phyloP scores from a whole-genome alignment of 2,888 invertebrate genomes.

The Caradrina clavipalpis region DNA sequence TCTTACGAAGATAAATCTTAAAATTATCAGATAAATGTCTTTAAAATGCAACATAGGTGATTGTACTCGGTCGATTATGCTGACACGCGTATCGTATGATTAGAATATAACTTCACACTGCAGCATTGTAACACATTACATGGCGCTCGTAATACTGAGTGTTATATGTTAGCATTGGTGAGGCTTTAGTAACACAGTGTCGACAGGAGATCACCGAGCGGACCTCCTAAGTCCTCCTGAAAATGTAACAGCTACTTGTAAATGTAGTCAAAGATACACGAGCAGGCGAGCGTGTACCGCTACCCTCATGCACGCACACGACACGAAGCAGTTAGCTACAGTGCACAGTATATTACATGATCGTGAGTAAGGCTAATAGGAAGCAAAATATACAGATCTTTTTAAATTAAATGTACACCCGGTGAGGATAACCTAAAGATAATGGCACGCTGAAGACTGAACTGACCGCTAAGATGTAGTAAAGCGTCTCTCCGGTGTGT shows the following conservation, averaged over 20 bases:
- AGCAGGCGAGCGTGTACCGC: conserved; percentile 63
- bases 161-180: conserved; percentile 73
- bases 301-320: conserved; percentile 80
- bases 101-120: conserved; percentile 70
- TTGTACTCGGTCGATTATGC: conserved; percentile 66
- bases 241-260: conserved; percentile 86
- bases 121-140: conserved; percentile 70
- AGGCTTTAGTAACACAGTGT: conserved; percentile 91
- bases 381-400: conserved; percentile 90
- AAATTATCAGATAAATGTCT: conserved; percentile 74
- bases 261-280: conserved; percentile 71
- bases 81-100: conserved; percentile 64
- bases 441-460: conserved; percentile 69
- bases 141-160: conserved; percentile 81
- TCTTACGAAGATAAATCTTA: conserved; percentile 70
- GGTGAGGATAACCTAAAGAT: conserved; percentile 70
- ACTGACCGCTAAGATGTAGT: conserved; percentile 50
- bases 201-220: conserved; percentile 92
- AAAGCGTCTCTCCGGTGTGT: conserved; percentile 18
- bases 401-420: conserved; percentile 80
- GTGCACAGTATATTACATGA: conserved; percentile 85
- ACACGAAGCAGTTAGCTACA: conserved; percentile 85
- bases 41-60: conserved; percentile 76
- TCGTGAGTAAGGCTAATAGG: conserved; percentile 73
- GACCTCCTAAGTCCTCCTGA: conserved; percentile 93